Conservation (phyloP, 2,888 invertebrate genomes). For the Drosophila parthenogenetica region DNA sequence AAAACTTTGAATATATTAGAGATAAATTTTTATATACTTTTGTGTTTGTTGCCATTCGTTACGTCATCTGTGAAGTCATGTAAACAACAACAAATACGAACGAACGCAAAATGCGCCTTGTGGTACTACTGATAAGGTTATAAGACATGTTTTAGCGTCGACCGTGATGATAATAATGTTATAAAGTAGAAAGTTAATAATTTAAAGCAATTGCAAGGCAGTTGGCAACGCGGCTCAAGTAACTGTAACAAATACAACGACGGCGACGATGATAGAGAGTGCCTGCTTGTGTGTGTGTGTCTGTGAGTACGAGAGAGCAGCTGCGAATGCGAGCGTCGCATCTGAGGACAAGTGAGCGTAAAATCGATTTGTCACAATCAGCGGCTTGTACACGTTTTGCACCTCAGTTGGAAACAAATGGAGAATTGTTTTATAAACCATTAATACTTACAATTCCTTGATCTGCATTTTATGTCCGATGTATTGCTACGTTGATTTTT, state of each 20-base stretch:
- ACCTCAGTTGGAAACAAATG: slow-evolving; percentile 29
- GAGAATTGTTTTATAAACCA: slow-evolving; percentile 10
- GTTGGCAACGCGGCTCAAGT: slow-evolving; percentile 56
- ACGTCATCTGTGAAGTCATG: slow-evolving; percentile 61
- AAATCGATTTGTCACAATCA: slow-evolving; percentile 75
- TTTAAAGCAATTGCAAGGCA: slow-evolving; percentile 24
- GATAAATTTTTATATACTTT: slow-evolving; percentile 1
- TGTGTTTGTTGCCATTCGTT: slow-evolving; percentile 40
- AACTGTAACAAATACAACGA: slow-evolving; percentile 32
- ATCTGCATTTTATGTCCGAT: slow-evolving; percentile 78
- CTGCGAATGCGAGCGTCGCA: slow-evolving; percentile 30
- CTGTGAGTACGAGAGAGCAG: slow-evolving; percentile 24
- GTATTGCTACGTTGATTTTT: slow-evolving; percentile 46
- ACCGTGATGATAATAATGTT: slow-evolving; percentile 15
- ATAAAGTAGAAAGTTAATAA: slow-evolving; percentile 42
- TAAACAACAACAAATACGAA: slow-evolving; percentile 32
- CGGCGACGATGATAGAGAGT: slow-evolving; percentile 10
- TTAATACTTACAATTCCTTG: slow-evolving; percentile 81
- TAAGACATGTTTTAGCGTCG: neutral
- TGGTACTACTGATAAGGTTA: slow-evolving; percentile 12
- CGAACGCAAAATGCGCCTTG: neutral
- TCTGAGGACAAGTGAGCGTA: slow-evolving; percentile 49
- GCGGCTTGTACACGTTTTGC: slow-evolving; percentile 51
- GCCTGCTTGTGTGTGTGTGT: too few relatives aligned
- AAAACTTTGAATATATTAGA: slow-evolving; percentile 25